Evolutionary conservation across 2,113 vertebrate genomes (phyloP).

Genomic region (Lates calcarifer): DNA sequence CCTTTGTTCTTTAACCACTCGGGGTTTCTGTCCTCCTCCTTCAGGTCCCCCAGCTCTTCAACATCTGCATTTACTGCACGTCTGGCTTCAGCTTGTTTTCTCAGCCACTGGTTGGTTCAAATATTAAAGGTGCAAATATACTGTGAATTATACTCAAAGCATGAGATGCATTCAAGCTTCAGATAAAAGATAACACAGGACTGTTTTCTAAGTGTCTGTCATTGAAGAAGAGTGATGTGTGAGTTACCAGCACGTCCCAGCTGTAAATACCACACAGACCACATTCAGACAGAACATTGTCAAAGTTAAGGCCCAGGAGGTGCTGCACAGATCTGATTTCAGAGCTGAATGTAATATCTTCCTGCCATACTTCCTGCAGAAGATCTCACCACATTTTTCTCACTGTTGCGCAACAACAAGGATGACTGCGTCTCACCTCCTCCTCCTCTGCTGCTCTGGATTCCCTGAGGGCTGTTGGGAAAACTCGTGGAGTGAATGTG

Average conservation of each 20-base stretch:
- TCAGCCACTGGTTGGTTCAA: constrained; percentile 88
- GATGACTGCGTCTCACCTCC: constrained; percentile 90
- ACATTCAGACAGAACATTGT: too few relatives aligned
- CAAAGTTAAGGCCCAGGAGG: too few relatives aligned
- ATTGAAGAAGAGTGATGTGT: too few relatives aligned
- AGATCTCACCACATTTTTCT: too few relatives aligned
- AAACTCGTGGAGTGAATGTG: constrained; percentile 90
- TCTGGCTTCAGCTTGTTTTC: constrained; percentile 91
- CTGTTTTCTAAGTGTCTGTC: too few relatives aligned
- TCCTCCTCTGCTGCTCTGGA: constrained; percentile 90
- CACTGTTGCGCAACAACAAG: not conserved
- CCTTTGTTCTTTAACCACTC: constrained; percentile 97
- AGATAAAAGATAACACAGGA: not conserved
- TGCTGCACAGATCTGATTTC: too few relatives aligned
- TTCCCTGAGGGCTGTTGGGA: constrained; percentile 94
- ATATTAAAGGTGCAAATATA: not conserved
- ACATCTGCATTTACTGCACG: constrained; percentile 80
- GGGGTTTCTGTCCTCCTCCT: constrained; percentile 90
- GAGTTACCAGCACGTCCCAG: too few relatives aligned
- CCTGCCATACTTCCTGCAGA: not conserved
- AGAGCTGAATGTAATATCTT: not conserved
- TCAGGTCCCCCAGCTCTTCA: constrained; percentile 89
- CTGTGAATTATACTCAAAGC: not conserved
- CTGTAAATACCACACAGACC: too few relatives aligned
- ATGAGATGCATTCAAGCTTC: too few relatives aligned